phyloP scores from a whole-genome alignment of 1,140 invertebrate species.

The Drosophila sturtevanti region DNA sequence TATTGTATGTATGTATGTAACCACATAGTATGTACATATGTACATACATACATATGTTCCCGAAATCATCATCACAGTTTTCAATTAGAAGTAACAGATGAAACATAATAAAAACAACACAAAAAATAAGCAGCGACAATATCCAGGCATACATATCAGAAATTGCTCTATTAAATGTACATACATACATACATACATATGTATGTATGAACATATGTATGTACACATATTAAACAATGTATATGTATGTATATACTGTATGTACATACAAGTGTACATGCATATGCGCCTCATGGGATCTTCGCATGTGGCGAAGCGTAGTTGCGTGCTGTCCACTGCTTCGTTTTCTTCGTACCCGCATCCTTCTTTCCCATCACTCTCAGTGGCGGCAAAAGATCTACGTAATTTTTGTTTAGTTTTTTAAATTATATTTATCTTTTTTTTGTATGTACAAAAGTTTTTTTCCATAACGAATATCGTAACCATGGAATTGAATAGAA shows the following conservation, averaged over 20 bases:
- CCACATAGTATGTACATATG: no score
- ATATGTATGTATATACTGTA: conserved; percentile 6
- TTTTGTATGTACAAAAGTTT: conserved; percentile 28
- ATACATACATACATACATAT: not conserved
- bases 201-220: not conserved
- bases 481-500: conserved; percentile 27
- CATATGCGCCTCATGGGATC: conserved; percentile 1
- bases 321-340: conserved; percentile 36
- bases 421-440: conserved; percentile 27
- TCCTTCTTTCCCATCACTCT: not conserved
- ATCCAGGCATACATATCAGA: conserved; percentile 47
- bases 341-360: not conserved
- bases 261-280: conserved; percentile 15
- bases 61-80: not conserved
- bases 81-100: not conserved
- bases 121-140: conserved; percentile 35
- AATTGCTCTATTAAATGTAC: conserved; percentile 46
- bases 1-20: no score
- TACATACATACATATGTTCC: no score
- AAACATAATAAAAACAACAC: not conserved
- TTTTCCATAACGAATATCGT: conserved; percentile 35
- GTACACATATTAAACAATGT: not conserved
- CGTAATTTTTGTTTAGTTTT: conserved; percentile 52
- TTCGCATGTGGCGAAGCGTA: conserved; percentile 26
- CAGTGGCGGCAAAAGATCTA: conserved; percentile 64